These are phyloP conservation scores for Mobula birostris DNA, from an alignment of 2,113 vertebrate species.

Conservation along the genomic window DNA sequence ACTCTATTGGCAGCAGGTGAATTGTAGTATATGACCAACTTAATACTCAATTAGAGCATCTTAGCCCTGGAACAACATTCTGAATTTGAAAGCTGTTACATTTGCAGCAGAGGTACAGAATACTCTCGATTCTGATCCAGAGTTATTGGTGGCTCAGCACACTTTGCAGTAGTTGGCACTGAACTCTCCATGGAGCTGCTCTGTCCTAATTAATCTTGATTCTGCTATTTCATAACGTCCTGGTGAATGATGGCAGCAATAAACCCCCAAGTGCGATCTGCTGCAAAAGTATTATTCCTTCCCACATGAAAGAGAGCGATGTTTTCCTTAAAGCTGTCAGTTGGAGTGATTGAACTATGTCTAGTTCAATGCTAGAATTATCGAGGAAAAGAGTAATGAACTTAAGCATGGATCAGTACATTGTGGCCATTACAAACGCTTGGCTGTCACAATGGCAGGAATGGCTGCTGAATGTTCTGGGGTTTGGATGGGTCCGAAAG, in stretches of 20 bases:
- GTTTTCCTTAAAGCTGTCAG: neutral
- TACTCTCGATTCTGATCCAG: neutral
- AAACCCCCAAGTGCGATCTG: neutral
- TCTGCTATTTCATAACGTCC: neutral
- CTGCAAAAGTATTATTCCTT: neutral
- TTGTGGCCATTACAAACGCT: no score
- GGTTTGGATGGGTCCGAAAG: no score
- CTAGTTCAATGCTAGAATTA: no score
- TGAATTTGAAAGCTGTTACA: conserved; percentile 13
- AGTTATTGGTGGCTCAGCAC: conserved; percentile 6
- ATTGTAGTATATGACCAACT: neutral
- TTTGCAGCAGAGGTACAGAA: neutral
- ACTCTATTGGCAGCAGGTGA: neutral
- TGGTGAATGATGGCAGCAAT: conserved; percentile 4
- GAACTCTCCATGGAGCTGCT: conserved; percentile 17
- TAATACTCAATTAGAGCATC: neutral
- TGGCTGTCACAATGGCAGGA: no score
- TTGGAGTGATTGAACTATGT: no score
- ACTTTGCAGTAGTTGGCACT: neutral
- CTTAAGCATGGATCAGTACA: no score
- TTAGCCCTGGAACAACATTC: neutral
- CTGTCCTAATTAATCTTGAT: neutral
- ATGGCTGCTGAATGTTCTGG: no score
- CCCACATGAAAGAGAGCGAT: neutral
- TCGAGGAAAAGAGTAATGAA: no score